A percentile compares a stretch with the other conserved stretches of the same genome.
Conservation (phyloP, 2,797 vertebrate genomes). For the Pangasius krempfi region DNA sequence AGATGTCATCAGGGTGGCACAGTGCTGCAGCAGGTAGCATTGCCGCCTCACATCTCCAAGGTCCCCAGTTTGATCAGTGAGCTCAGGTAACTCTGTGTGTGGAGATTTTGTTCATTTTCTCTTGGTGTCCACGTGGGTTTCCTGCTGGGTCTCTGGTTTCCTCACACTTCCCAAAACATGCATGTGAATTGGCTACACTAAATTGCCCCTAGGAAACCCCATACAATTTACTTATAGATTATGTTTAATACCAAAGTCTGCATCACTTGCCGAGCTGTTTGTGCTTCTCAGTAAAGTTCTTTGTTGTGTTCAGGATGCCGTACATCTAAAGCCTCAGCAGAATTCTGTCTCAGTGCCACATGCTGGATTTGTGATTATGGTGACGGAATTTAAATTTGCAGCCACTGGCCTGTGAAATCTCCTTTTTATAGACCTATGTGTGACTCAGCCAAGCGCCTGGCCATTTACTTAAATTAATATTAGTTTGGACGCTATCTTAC, state of each 20-base stretch:
- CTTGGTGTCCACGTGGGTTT: background rate
- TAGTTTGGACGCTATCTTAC: constrained; percentile 2
- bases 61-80: background rate
- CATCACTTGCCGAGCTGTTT: background rate
- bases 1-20: background rate
- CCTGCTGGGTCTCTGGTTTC: background rate
- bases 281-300: constrained; percentile 12
- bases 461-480: constrained; percentile 46
- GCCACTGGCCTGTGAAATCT: constrained; percentile 39
- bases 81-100: background rate
- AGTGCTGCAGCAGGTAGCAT: background rate
- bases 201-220: background rate
- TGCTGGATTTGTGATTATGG: constrained; percentile 31
- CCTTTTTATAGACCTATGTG: constrained; percentile 22
- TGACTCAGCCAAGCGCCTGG: constrained; percentile 25
- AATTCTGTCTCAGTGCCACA: constrained; percentile 23
- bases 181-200: background rate
- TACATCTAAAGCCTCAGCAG: constrained; percentile 10
- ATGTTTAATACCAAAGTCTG: background rate
- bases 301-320: constrained; percentile 12
- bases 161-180: background rate
- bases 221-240: background rate
- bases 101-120: background rate
- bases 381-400: constrained; percentile 33
- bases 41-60: background rate